A percentile compares a stretch with the other conserved stretches of the same genome.
These are phyloP conservation scores for Neodiprion fabricii DNA, from an alignment of 1,140 invertebrate genomes.

Conservation along the genomic window DNA sequence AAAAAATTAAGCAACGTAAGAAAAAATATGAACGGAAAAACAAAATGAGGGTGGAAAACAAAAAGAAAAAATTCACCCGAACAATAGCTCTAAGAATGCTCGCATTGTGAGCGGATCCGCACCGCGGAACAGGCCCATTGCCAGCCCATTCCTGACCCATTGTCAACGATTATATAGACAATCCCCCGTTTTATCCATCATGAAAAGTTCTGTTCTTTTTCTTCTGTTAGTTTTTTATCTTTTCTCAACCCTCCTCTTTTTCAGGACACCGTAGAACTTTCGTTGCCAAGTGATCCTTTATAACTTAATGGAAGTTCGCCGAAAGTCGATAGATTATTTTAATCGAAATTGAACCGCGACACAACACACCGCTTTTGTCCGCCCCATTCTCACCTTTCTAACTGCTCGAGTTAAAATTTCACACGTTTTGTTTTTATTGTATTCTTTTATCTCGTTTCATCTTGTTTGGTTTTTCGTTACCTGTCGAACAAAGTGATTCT, in stretches of 20 bases:
- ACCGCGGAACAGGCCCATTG: conserved; percentile 24
- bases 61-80: conserved; percentile 18
- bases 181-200: conserved; percentile 36
- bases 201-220: conserved; percentile 26
- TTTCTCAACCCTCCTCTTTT: conserved; percentile 9
- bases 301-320: conserved; percentile 33
- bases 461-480: not conserved
- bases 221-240: conserved; percentile 13
- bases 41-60: not conserved
- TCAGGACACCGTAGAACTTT: conserved; percentile 18
- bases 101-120: conserved; percentile 29
- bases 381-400: conserved; percentile 18
- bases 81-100: conserved; percentile 40
- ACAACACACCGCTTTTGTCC: conserved; percentile 47
- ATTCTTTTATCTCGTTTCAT: conserved; percentile 27
- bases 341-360: conserved; percentile 42
- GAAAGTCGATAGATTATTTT: conserved; percentile 47
- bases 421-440: conserved; percentile 33
- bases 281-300: conserved; percentile 31
- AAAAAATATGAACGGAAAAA: conserved; percentile 10
- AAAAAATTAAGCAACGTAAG: conserved; percentile 24
- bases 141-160: conserved; percentile 36
- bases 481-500: conserved; percentile 12
- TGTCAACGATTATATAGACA: conserved; percentile 46
- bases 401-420: conserved; percentile 35